Evolutionary conservation across 2,797 vertebrate genomes (phyloP).

Genomic region (Halcyon chelicuti): DNA sequence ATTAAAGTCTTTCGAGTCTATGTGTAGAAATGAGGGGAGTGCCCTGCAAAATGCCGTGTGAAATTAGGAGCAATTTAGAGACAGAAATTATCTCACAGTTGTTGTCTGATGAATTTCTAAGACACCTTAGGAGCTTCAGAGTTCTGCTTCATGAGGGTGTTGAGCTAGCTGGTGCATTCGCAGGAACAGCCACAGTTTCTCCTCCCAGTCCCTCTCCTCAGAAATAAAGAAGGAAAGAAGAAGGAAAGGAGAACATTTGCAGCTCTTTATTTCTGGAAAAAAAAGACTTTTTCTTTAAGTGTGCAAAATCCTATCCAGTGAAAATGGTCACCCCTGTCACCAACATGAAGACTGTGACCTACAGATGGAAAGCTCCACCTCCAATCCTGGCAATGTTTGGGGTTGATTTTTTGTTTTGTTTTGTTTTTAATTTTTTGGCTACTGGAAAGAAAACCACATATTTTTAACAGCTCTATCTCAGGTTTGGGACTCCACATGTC

Average conservation of each 20-base stretch:
- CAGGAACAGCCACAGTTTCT: not conserved
- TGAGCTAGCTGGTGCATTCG: not conserved
- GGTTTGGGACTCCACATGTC: not conserved
- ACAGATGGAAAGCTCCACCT: not conserved
- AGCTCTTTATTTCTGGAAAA: not conserved
- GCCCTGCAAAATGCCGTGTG: not conserved
- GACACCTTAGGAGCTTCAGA: not conserved
- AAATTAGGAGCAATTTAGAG: not conserved
- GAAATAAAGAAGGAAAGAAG: not conserved
- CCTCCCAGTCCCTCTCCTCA: rapidly evolving
- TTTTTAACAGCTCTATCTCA: not conserved
- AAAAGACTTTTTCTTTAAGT: not conserved
- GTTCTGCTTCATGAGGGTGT: not conserved
- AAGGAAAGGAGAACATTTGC: not conserved
- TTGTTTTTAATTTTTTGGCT: not conserved
- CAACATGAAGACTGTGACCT: not conserved
- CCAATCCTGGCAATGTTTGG: not conserved
- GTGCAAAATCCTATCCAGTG: not conserved
- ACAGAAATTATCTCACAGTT: not conserved
- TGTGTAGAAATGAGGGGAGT: not conserved
- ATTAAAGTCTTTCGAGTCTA: not conserved
- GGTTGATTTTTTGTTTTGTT: not conserved
- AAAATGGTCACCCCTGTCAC: not conserved
- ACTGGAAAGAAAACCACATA: not conserved
- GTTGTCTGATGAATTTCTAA: not conserved